Conservation (phyloP, 1,140 invertebrate species). For the Leptestheria dahalacensis region DNA sequence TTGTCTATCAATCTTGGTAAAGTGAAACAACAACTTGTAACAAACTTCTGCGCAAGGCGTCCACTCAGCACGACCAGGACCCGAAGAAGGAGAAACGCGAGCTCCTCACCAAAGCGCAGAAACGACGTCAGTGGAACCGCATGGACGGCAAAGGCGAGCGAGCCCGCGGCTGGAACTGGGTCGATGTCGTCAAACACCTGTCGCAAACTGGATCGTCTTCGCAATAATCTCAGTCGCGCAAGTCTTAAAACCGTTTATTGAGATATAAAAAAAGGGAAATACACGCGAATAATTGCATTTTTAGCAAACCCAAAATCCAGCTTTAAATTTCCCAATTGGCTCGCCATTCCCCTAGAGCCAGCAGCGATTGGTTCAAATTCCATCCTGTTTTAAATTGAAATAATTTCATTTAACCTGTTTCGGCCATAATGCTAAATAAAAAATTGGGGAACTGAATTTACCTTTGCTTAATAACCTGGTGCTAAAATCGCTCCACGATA, state of each 20-base stretch:
- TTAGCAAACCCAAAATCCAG: not conserved
- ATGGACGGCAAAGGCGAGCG: conserved; percentile 65
- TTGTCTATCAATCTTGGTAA: too few species aligned
- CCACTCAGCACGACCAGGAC: conserved; percentile 22
- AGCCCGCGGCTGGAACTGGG: conserved; percentile 82
- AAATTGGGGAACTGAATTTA: not conserved
- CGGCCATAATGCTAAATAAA: not conserved
- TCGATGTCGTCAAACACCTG: conserved; percentile 86
- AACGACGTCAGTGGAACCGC: conserved; percentile 68
- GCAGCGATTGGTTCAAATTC: not conserved
- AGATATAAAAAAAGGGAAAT: too few species aligned
- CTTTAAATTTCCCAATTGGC: not conserved
- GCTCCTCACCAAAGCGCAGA: conserved; percentile 74
- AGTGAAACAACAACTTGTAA: too few species aligned
- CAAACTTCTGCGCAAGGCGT: not conserved
- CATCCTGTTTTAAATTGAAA: conserved; percentile 7
- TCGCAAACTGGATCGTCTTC: conserved; percentile 52
- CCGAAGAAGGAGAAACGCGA: conserved; percentile 57
- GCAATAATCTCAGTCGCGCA: not conserved
- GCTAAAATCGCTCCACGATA: not conserved
- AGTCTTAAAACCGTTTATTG: too few species aligned
- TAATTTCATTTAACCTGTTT: not conserved
- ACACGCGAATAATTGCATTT: not conserved
- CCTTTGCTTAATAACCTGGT: not conserved
- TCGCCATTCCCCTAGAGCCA: conserved; percentile 10